phyloP scores from a whole-genome alignment of 92 coral and sea anemone genomes.

The Chrysogorgia sp. region DNA sequence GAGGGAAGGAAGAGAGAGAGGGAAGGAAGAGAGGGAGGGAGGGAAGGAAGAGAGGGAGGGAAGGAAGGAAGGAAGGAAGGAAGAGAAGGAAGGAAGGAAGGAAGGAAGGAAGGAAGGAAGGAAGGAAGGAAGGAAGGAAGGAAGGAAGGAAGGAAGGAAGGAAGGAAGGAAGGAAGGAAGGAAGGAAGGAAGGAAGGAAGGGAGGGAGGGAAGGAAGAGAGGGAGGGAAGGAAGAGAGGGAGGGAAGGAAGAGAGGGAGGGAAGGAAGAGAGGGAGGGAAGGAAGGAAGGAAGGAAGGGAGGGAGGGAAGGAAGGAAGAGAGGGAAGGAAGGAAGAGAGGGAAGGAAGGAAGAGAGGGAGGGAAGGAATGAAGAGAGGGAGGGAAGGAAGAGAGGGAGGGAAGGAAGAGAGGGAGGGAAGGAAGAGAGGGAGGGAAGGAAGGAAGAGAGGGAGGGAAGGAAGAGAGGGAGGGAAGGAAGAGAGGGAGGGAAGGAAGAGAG shows the following conservation, averaged over 20 bases:
- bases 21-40: neutral
- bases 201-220: neutral
- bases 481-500: neutral
- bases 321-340: no score
- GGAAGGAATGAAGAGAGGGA: no score
- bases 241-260: no score
- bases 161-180: neutral
- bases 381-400: no score
- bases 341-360: no score
- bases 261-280: no score
- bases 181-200: neutral
- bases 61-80: neutral
- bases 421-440: neutral
- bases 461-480: slow-evolving; percentile 2
- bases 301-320: no score
- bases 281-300: no score
- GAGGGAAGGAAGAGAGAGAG: neutral
- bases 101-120: neutral
- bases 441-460: neutral
- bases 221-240: neutral
- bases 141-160: neutral
- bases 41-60: neutral
- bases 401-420: no score
- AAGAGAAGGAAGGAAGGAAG: neutral
- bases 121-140: neutral